These are phyloP conservation scores for Drosophila mimica DNA, from an alignment of 2,888 invertebrate genomes.

Conservation along the genomic window DNA sequence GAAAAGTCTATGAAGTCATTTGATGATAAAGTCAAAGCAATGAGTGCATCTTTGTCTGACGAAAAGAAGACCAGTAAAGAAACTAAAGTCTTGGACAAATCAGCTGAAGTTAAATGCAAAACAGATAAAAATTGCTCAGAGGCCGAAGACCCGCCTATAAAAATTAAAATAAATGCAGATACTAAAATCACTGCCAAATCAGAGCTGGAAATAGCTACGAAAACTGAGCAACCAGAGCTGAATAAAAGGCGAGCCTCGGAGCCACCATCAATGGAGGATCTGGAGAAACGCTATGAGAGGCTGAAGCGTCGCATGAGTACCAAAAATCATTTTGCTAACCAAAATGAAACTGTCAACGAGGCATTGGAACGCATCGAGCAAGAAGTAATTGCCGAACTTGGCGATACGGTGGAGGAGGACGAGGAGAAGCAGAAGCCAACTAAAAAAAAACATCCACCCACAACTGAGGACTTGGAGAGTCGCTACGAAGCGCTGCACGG, in stretches of 20 bases:
- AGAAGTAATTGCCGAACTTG: slow-evolving; percentile 58
- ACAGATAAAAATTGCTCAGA: slow-evolving; percentile 9
- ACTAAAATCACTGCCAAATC: slow-evolving; percentile 1
- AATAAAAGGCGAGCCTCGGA: slow-evolving; percentile 69
- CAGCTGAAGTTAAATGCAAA: slow-evolving; percentile 18
- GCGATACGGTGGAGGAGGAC: slow-evolving; percentile 3
- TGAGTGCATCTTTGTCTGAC: slow-evolving; percentile 26
- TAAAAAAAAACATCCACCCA: slow-evolving; percentile 57
- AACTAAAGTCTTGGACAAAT: slow-evolving; percentile 2
- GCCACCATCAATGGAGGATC: slow-evolving; percentile 79
- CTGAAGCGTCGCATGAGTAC: slow-evolving; percentile 71
- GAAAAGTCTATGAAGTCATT: slow-evolving; percentile 40
- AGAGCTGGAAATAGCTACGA: background rate
- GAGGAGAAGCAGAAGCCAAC: slow-evolving; percentile 10
- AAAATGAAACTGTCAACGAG: slow-evolving; percentile 63
- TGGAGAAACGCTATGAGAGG: slow-evolving; percentile 78
- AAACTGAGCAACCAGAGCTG: slow-evolving; percentile 24
- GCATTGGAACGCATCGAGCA: slow-evolving; percentile 66
- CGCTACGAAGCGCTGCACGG: slow-evolving; percentile 71
- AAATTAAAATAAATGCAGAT: background rate
- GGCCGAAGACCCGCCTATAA: background rate
- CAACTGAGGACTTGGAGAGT: slow-evolving; percentile 69
- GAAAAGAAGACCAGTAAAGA: slow-evolving; percentile 16
- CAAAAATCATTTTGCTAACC: slow-evolving; percentile 41
- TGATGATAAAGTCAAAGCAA: slow-evolving; percentile 55